Percentiles rank a stretch among this genome's conserved stretches.
Conservation (phyloP, 2,797 vertebrate species). For the Nyctibius grandis region DNA sequence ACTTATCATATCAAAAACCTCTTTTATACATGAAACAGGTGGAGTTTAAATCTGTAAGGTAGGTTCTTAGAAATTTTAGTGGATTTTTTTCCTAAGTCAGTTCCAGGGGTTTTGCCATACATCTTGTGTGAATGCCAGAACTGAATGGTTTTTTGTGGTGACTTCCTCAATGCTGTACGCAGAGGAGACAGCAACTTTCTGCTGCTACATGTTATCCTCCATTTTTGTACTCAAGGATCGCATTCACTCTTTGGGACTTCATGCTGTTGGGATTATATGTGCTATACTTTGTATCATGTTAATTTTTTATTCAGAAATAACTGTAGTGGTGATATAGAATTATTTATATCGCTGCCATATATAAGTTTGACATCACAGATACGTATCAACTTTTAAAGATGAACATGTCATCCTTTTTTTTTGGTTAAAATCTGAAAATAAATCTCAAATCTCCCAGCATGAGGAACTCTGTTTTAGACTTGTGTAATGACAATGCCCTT, state of each 20-base stretch:
- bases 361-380: background rate
- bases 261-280: background rate
- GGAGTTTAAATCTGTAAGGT: background rate
- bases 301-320: background rate
- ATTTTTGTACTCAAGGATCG: background rate
- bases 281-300: background rate
- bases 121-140: background rate
- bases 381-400: background rate
- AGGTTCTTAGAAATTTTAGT: background rate
- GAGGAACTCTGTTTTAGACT: background rate
- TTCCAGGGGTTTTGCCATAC: background rate
- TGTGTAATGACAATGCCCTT: background rate
- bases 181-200: background rate
- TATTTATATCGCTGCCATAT: background rate
- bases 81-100: background rate
- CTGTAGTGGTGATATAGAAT: background rate
- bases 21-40: background rate
- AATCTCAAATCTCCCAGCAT: background rate
- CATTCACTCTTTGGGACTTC: background rate
- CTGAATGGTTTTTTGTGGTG: rapidly evolving
- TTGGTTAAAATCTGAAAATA: background rate
- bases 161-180: background rate
- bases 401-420: background rate
- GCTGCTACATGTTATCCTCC: background rate
- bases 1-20: background rate